Conservation (phyloP, 1,140 invertebrate species). For the Rhynchophorus ferrugineus region DNA sequence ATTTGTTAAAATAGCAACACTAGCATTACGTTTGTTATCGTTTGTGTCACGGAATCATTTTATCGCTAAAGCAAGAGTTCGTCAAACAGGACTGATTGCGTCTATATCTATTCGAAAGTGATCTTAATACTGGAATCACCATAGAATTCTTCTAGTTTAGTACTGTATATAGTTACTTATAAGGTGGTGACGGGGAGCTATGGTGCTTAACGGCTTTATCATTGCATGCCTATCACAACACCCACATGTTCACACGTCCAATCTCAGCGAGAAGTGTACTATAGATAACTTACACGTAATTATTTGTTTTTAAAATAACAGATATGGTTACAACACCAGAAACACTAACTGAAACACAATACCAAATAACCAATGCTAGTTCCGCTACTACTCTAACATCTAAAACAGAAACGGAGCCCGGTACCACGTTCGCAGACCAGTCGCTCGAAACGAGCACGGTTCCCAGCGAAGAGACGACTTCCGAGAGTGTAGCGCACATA, state of each 20-base stretch:
- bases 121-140: slow-evolving; percentile 25
- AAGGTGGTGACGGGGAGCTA: slow-evolving; percentile 9
- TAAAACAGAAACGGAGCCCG: slow-evolving; percentile 20
- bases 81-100: slow-evolving; percentile 31
- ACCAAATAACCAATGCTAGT: slow-evolving; percentile 33
- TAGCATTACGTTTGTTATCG: slow-evolving; percentile 10
- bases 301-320: slow-evolving; percentile 39
- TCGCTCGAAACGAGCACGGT: slow-evolving; percentile 5
- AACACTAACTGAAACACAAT: slow-evolving; percentile 41
- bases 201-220: slow-evolving; percentile 19
- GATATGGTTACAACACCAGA: slow-evolving; percentile 39
- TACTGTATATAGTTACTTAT: slow-evolving; percentile 15
- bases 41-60: slow-evolving; percentile 6
- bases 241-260: slow-evolving; percentile 20
- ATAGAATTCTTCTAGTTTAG: slow-evolving; percentile 14
- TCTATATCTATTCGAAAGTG: slow-evolving; percentile 25
- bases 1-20: slow-evolving; percentile 39
- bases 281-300: slow-evolving; percentile 29
- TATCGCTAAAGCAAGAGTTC: slow-evolving; percentile 19
- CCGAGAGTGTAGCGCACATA: slow-evolving; percentile 35
- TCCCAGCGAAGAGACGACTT: slow-evolving; percentile 12
- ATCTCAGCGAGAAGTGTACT: slow-evolving; percentile 18
- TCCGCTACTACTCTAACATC: slow-evolving; percentile 33
- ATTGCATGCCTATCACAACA: slow-evolving; percentile 23
- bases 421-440: slow-evolving; percentile 1